phyloP scores from a whole-genome alignment of 2,797 vertebrate genomes.

The Carduelis carduelis region DNA sequence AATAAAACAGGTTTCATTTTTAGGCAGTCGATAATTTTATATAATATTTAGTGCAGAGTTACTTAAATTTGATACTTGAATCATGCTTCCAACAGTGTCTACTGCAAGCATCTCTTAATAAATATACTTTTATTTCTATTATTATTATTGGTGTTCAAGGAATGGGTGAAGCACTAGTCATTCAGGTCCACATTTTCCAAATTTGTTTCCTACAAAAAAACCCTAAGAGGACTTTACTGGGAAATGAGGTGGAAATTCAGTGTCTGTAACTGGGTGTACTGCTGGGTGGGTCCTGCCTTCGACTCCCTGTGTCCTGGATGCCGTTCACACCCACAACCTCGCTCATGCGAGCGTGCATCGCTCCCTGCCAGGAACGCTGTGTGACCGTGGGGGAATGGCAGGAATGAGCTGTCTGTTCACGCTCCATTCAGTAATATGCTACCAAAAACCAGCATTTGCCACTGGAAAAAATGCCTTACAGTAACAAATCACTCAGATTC shows the following conservation, averaged over 20 bases:
- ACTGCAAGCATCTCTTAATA: neutral
- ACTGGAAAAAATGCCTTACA: neutral
- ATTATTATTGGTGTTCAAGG: neutral
- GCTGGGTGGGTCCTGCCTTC: neutral
- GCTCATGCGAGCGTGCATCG: rapidly evolving
- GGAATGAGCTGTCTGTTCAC: neutral
- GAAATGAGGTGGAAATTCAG: neutral
- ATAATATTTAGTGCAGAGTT: neutral
- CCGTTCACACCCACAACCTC: neutral
- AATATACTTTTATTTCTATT: neutral
- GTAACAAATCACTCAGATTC: neutral
- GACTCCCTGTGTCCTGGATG: neutral
- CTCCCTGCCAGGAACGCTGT: neutral
- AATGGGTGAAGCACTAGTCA: neutral
- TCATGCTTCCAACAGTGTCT: neutral
- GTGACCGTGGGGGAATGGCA: neutral
- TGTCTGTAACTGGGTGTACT: neutral
- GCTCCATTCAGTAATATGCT: neutral
- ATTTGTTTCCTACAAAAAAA: neutral
- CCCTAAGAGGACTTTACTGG: neutral
- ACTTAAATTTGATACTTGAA: neutral
- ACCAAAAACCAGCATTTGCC: neutral
- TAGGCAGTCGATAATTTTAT: neutral
- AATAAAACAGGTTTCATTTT: neutral
- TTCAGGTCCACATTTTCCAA: neutral